phyloP scores from a whole-genome alignment of 2,888 invertebrate genomes.

The Pogonocherus hispidulus region DNA sequence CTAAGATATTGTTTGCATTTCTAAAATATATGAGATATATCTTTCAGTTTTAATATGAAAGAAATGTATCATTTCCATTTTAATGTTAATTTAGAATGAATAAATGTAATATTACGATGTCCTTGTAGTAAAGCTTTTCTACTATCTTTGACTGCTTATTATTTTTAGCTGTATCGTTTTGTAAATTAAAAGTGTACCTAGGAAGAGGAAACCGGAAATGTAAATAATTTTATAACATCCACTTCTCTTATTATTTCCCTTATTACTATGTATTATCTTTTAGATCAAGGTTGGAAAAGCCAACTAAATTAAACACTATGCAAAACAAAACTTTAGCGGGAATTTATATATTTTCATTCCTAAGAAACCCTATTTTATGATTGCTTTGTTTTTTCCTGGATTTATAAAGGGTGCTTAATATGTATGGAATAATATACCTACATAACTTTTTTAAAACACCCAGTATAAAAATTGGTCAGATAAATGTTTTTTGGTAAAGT shows the following conservation, averaged over 20 bases:
- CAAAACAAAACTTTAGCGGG: not conserved
- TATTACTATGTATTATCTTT: not conserved
- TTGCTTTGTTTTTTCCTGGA: too few relatives aligned
- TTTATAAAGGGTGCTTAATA: too few relatives aligned
- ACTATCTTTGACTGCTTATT: not conserved
- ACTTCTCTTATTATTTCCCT: not conserved
- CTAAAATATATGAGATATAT: not conserved
- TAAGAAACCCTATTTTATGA: not conserved
- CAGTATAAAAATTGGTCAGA: too few relatives aligned
- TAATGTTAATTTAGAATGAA: too few relatives aligned
- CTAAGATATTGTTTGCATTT: conserved; percentile 2
- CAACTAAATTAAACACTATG: not conserved
- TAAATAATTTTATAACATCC: not conserved
- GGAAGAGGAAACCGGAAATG: not conserved
- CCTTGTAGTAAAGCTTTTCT: not conserved
- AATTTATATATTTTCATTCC: not conserved
- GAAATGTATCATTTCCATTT: not conserved
- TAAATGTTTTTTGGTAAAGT: too few relatives aligned
- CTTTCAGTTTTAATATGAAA: not conserved
- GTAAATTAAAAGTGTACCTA: not conserved
- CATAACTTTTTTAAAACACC: too few relatives aligned
- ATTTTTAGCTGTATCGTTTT: not conserved
- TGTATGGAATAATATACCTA: too few relatives aligned
- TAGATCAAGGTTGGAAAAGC: not conserved
- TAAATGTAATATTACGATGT: not conserved